Evolutionary conservation across 1,140 invertebrate species (phyloP), one percentile per base, ranked within the genome.

Genomic region (Geopemphigus sp.): DNA sequence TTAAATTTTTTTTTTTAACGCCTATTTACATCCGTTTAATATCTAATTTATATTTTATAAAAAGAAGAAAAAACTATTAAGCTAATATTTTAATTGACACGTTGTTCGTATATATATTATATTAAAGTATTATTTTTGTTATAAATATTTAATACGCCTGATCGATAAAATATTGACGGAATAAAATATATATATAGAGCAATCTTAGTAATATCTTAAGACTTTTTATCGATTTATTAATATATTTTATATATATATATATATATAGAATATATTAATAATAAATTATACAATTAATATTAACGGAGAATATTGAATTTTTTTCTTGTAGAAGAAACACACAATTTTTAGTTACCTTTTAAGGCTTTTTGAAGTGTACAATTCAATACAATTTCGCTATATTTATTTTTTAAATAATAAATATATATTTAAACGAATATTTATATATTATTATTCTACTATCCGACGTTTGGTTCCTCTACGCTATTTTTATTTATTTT

Each of bases 91-190:
- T 4, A 76, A 76, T 78, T 78, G 56, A 78, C 73, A 59, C 11
- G 56, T 78, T 78, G 73, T 47, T 78, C 73, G 22, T 70, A 70
- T 50, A 66, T 70, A 70, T 47, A 39, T 4, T 39, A 57, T 73
- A 73, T 59, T 78, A 78, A 61, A 78, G 73, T 78, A 78, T 78
- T 78, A 78, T 78, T 78, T 78, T 78, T 78, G 73, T 78, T 78
- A 78, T 78, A 45, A 47, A 78, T 61, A 50, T 61, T 39, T 39
- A 39, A 61, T 78, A 74, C 11, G 73, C 73, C 73, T 78, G 73
- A 22, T 59, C 54, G 29, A 78, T 61, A 39, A 50, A 61, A 56
- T 74, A 74, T 57, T 74, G 19, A 74, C 45, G 3, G 3, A 78
- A 63, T 78, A 78, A 57, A 56, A 78, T 63, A 78, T 61, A n/a